Conservation (phyloP, 2,113 vertebrate species). For the Lipotes vexillifer region DNA sequence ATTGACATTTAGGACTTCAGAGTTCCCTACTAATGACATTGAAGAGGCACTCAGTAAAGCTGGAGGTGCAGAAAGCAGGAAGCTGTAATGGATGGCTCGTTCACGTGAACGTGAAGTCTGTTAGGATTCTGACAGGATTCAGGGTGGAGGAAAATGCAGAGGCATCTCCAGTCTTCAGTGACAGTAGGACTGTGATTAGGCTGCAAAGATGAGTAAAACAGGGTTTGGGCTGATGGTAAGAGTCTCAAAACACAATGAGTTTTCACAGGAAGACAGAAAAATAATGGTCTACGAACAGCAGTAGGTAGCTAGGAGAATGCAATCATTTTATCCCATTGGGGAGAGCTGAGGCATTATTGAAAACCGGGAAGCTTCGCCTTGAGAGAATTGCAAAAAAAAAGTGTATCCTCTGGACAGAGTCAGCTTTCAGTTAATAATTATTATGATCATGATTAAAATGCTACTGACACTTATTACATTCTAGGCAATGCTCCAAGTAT, state of each 20-base stretch:
- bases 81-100: neutral
- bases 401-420: neutral
- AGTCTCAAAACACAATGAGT: neutral
- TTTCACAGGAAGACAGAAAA: neutral
- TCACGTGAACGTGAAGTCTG: neutral
- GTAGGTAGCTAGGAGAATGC: neutral
- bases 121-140: neutral
- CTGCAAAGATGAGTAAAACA: neutral
- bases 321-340: no score
- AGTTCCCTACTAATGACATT: neutral
- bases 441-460: neutral
- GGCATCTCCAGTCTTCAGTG: neutral
- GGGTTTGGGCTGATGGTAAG: no score
- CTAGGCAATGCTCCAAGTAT: neutral
- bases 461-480: neutral
- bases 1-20: neutral
- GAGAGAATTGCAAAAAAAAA: neutral
- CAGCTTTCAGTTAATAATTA: neutral
- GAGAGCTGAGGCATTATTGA: neutral
- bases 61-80: neutral
- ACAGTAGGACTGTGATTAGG: neutral
- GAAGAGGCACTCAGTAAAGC: neutral
- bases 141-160: neutral
- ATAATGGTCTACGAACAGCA: neutral
- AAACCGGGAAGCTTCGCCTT: neutral